Evolutionary conservation across 2,797 vertebrate species (phyloP), one percentile per base, ranked within the genome.

Genomic region (Schizothorax lantsangensis): DNA sequence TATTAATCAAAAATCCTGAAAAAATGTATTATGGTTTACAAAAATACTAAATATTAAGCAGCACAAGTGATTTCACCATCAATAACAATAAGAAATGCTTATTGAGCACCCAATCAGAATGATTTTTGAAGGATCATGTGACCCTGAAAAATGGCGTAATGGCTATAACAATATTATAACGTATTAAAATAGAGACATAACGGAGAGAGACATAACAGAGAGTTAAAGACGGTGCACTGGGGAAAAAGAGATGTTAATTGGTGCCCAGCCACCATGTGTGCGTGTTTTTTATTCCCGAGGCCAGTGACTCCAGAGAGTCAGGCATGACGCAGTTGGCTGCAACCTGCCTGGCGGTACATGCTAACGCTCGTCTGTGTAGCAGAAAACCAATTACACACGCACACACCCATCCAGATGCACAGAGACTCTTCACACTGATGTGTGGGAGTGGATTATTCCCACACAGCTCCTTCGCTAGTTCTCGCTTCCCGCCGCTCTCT

Each of bases 381-480:
- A 57, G 68, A 84, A 88, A 71, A 80, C 87, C 85, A 83, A 85
- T 88, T 88, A 84, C 79, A 75, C 74, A 75, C 83, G 26, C 77
- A 84, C 77, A 84, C 69, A 87, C 59, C 72, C 83, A 43, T 84
- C 77, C 54, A 85, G 72, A 83, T 85, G 77, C 87, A 83, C 80
- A 83, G 68, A 84, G 59, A 81, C 45, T 73, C 82, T 49, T 68
- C 66, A 71, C 79, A 10, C 69, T 49, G 57, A 81, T 36, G 69
- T 49, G 71, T 81, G 36, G 69, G 57, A 54, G 57, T 62, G 45
- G 66, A 85, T 83, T 62, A 88, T 45, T 62, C 84, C 73, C 80
- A 83, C 84, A 54, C 68, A 79, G 77, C 74, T 72, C 57, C 52
- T 59, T 59, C 33, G 14, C 57, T 49, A 77, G 64, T 62, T 77